Conservation (phyloP, 2,797 vertebrate genomes). For the Aplochiton taeniatus region DNA sequence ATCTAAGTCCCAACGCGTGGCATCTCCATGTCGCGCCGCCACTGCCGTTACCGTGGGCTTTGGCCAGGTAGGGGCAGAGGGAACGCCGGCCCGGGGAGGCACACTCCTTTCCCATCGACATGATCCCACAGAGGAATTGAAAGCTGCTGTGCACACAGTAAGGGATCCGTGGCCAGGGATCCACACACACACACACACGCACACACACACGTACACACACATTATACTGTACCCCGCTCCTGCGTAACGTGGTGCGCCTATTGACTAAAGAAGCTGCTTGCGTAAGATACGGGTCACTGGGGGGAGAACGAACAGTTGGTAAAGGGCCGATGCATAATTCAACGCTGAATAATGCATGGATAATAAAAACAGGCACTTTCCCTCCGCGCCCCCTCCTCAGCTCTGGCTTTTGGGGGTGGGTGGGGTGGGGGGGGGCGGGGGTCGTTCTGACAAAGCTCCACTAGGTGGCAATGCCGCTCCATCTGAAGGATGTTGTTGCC, state of each 20-base stretch:
- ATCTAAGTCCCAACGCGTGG: no score
- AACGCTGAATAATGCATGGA: constrained; percentile 63
- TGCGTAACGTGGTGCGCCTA: constrained; percentile 16
- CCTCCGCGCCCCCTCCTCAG: constrained; percentile 14
- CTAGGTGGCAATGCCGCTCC: constrained; percentile 77
- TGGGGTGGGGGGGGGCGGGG: not conserved
- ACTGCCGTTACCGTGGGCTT: no score
- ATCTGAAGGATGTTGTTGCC: constrained; percentile 25
- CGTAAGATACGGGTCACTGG: constrained; percentile 51
- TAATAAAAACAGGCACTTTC: constrained; percentile 51
- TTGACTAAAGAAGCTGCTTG: constrained; percentile 45
- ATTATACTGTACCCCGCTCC: constrained; percentile 9
- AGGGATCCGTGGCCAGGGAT: constrained; percentile 17
- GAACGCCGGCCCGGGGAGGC: constrained; percentile 43
- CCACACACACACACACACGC: not conserved
- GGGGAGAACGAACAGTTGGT: constrained; percentile 48
- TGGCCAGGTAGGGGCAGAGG: constrained; percentile 4
- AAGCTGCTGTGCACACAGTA: not conserved
- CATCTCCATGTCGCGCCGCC: no score
- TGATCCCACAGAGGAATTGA: no score
- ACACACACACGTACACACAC: constrained; percentile 5
- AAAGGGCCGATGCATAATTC: constrained; percentile 63
- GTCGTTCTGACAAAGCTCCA: constrained; percentile 28
- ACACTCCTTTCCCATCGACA: constrained; percentile 11
- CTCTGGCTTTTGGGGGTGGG: no score